Evolutionary conservation across 1,140 invertebrate species (phyloP), one percentile per base, ranked within the genome.

Genomic region (Ephestia elutella): DNA sequence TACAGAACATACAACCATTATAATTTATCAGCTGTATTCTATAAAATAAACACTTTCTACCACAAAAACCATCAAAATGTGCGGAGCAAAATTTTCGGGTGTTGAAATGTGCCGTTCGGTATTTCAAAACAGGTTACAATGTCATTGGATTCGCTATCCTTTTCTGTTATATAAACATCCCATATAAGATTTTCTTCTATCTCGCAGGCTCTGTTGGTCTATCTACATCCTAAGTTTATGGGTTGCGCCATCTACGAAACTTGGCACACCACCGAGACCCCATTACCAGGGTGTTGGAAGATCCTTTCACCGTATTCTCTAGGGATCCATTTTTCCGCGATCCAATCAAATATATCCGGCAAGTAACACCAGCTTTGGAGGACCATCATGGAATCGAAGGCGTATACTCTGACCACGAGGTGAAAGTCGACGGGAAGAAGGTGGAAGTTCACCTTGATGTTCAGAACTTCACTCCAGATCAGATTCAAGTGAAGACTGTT

Each of bases 391-490:
- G 63, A 0, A 76, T 88, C 18, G 75, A 78, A 66, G 84, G 86
- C 0, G 55, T 84, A 0, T 90, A 90, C 62, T 77, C 76, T 49
- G 78, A 87, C 51, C 89, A 90, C 0, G 90, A 89, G 20, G 73
- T 92, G 0, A 86, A 89, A 57, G 71, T 86, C 7, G 89, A 91
- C 63, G 90, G 91, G 48, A 89, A 91, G 58, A 90, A 90, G 51
- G 90, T 92, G 63, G 86, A 91, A 65, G 89, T 91, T 1, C 88
- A 90, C 49, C 63, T 95, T 66, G 95, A 96, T 69, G 93, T 96
- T 0, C 91, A 94, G 62, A 94, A 96, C 63, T 96, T 96, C 76
- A 90, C 91, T 49, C 95, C 95, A 0, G 94, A 96, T 50, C 95
- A 96, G 81, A 92, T 96, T 35, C 91, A 90, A 28, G 94, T 96